Percentiles rank a stretch among this genome's conserved stretches.
phyloP scores from a whole-genome alignment of 2,113 vertebrate species.

The Axis porcinus region DNA sequence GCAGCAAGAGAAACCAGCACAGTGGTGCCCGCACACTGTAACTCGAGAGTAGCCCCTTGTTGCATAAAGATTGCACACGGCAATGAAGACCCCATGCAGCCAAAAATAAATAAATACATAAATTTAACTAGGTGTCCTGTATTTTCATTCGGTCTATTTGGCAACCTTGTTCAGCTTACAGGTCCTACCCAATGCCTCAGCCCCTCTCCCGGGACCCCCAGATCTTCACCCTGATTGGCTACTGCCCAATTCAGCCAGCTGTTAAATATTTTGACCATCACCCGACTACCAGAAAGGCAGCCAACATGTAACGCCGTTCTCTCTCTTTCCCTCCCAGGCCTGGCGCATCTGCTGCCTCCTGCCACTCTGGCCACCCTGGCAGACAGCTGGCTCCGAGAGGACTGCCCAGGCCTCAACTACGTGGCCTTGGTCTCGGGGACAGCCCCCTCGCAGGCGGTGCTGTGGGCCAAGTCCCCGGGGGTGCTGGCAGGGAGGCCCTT shows the following conservation, averaged over 20 bases:
- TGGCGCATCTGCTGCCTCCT: conserved; percentile 75
- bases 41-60: not conserved
- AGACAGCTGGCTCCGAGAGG: conserved; percentile 86
- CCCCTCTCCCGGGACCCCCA: rapidly evolving
- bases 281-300: not conserved
- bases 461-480: conserved; percentile 80
- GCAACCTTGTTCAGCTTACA: not conserved
- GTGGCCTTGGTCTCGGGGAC: conserved; percentile 81
- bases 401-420: conserved; percentile 84
- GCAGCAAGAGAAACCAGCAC: not conserved
- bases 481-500: conserved; percentile 87
- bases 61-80: not conserved
- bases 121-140: not conserved
- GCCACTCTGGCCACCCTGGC: conserved; percentile 78
- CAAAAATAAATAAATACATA: not conserved
- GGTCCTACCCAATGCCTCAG: not conserved
- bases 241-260: not conserved
- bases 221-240: not conserved
- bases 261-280: not conserved
- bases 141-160: not conserved
- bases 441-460: conserved; percentile 44
- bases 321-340: not conserved
- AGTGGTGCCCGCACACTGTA: not conserved
- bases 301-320: not conserved
- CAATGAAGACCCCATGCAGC: not conserved